Base-by-base conservation (phyloP, 2,113 vertebrate genomes). In the Pavo muticus region DNA sequence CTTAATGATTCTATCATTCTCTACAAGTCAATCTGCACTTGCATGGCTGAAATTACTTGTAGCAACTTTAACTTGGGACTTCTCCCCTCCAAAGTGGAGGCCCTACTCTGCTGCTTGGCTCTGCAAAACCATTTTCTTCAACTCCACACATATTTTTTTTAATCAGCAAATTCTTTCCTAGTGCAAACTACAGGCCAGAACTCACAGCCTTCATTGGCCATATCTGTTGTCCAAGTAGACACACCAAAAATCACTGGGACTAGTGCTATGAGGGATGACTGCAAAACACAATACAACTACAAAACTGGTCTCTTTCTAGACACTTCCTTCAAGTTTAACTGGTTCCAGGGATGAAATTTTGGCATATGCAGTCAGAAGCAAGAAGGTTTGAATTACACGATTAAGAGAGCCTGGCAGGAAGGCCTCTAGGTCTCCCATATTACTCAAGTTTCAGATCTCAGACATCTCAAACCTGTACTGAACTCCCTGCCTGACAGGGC, bases 331-430 rank as follows among this genome's bases (percentile, higher is more conserved):
- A 67, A 70, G 60, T 59, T 80, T 77, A 15, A 23, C 6, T 48
- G 48, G 18, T 20, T 61, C 73, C 13, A 59, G 18, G 71, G 45
- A 76, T 47, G 20, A 63, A 30, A 64, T 60, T 76, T 63, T 63
- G 23, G 23, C 50, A 35, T 20, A n/a, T 5, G 74, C 37, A 79
- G 32, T 4, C 7, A 3, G 44, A 1, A 81, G 65, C 0, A 0
- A 84, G 67, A 83, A 80, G 32, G 27, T 69, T 59, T 65, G 17
- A 69, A 68, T 75, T 78, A 44, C 77, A 7, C 29, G 11, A 64
- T 84, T 84, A 35, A 64, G 60, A 77, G 47, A 80, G 32, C 32
- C 56, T 67, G 68, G 74, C 56, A 78, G 71, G 32, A 47, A 88
- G 50, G 42, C 50, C 35, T 37, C 54, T 59, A 90, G 27, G 39